These are phyloP conservation scores for Argynnis bischoffii DNA, from an alignment of 2,888 invertebrate species.

Conservation along the genomic window DNA sequence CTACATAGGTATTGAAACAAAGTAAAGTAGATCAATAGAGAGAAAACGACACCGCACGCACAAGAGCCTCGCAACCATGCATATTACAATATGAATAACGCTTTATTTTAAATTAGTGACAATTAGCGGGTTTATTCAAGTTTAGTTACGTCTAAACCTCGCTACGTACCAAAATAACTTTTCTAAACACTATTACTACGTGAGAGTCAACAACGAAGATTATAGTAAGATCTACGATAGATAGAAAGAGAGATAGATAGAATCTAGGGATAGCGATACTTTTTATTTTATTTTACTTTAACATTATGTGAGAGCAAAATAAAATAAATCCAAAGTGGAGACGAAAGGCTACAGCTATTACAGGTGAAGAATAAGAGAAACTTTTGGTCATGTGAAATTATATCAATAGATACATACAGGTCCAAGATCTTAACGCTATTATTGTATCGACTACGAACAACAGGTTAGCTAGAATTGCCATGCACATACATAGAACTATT, in stretches of 20 bases:
- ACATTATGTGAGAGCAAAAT: slow-evolving; percentile 20
- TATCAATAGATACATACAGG: slow-evolving; percentile 49
- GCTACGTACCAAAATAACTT: slow-evolving; percentile 77
- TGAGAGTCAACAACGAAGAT: slow-evolving; percentile 79
- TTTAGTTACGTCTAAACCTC: slow-evolving; percentile 55
- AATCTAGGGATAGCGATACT: slow-evolving; percentile 33
- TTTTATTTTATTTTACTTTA: slow-evolving; percentile 23
- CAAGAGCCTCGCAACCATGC: slow-evolving; percentile 67
- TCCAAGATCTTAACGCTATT: slow-evolving; percentile 66
- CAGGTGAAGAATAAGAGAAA: slow-evolving; percentile 34
- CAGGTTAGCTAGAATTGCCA: slow-evolving; percentile 77
- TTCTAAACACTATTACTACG: slow-evolving; percentile 67
- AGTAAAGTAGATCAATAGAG: slow-evolving; percentile 55
- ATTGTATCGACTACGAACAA: slow-evolving; percentile 79
- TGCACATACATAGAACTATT: slow-evolving; percentile 73
- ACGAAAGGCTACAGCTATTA: slow-evolving; percentile 17
- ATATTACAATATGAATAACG: slow-evolving; percentile 40
- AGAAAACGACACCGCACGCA: slow-evolving; percentile 75
- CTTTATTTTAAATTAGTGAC: slow-evolving; percentile 76
- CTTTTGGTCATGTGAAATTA: slow-evolving; percentile 61
- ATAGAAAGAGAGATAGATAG: slow-evolving; percentile 39
- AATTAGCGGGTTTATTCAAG: slow-evolving; percentile 57
- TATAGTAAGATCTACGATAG: slow-evolving; percentile 57
- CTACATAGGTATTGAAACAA: slow-evolving; percentile 49
- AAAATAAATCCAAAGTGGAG: slow-evolving; percentile 24